A percentile compares a stretch with the other conserved stretches of the same genome.
Conservation (phyloP, 2,888 invertebrate species). For the Caenorhabditis sulstoni region DNA sequence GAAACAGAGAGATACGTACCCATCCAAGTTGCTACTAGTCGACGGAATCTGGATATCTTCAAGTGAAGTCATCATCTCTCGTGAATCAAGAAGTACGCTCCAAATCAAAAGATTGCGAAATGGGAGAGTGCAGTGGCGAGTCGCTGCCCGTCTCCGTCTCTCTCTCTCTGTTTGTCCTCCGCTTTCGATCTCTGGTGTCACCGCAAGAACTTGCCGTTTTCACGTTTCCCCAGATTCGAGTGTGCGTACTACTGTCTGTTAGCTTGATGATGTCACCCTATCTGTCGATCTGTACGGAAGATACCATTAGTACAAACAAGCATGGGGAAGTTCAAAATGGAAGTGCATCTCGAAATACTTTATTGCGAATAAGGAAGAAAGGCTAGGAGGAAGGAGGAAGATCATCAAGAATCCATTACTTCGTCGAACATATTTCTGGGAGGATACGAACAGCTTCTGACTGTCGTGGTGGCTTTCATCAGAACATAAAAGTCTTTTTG, state of each 20-base stretch:
- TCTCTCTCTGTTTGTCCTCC: constrained; percentile 21
- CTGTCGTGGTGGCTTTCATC: constrained; percentile 16
- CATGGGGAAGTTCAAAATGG: background rate
- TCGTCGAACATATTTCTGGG: constrained; percentile 28
- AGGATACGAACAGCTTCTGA: constrained; percentile 2
- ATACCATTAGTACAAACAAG: background rate
- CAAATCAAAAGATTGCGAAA: constrained; percentile 31
- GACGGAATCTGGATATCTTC: constrained; percentile 24
- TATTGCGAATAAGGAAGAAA: background rate
- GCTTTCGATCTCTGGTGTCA: constrained; percentile 36
- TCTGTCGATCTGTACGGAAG: too few species aligned
- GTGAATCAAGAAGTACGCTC: constrained; percentile 1
- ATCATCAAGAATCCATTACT: constrained; percentile 37
- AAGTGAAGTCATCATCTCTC: constrained; percentile 10
- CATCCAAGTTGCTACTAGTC: background rate
- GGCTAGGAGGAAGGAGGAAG: background rate
- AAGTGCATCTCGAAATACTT: background rate
- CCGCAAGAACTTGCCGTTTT: constrained; percentile 14
- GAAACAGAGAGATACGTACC: background rate
- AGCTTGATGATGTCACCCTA: too few species aligned
- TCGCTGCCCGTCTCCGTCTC: constrained; percentile 26
- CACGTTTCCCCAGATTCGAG: constrained; percentile 19
- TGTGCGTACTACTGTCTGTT: too few species aligned
- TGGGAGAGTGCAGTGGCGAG: constrained; percentile 4
- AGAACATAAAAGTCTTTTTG: constrained; percentile 38